Conservation (phyloP, 2,113 vertebrate genomes). For the Aegotheles bennettii region DNA sequence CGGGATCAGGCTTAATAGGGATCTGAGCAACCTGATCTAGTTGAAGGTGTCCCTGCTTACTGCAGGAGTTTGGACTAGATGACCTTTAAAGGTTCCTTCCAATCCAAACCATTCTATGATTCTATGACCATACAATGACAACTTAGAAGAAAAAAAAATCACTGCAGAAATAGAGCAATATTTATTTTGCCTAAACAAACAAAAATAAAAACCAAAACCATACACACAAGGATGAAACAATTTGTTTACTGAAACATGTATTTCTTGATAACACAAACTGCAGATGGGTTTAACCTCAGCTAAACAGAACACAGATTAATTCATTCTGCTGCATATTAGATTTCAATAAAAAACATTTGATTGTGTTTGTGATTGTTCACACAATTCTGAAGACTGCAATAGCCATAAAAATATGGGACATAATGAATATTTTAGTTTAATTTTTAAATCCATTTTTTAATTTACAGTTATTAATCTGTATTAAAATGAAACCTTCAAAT, state of each 20-base stretch:
- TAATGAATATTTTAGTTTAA: neutral
- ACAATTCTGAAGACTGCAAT: neutral
- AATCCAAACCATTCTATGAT: neutral
- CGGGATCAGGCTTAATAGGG: too few relatives aligned
- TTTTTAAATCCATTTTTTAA: neutral
- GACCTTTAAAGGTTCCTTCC: neutral
- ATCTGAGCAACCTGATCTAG: too few relatives aligned
- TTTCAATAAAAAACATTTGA: neutral
- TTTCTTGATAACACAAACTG: neutral
- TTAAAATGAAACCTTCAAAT: neutral
- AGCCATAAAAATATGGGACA: neutral
- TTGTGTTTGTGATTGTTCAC: neutral
- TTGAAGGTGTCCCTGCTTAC: too few relatives aligned
- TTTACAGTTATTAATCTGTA: neutral
- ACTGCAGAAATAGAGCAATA: neutral
- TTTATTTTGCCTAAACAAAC: neutral
- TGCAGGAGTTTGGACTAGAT: too few relatives aligned
- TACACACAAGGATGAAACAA: neutral
- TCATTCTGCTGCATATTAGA: neutral
- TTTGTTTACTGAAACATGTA: neutral
- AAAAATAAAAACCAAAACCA: neutral
- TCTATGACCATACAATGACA: neutral
- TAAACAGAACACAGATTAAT: neutral
- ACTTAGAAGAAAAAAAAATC: neutral
- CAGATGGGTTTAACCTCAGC: neutral